Evolutionary conservation across 2,888 invertebrate genomes (phyloP).

Genomic region (Antitype chi): DNA sequence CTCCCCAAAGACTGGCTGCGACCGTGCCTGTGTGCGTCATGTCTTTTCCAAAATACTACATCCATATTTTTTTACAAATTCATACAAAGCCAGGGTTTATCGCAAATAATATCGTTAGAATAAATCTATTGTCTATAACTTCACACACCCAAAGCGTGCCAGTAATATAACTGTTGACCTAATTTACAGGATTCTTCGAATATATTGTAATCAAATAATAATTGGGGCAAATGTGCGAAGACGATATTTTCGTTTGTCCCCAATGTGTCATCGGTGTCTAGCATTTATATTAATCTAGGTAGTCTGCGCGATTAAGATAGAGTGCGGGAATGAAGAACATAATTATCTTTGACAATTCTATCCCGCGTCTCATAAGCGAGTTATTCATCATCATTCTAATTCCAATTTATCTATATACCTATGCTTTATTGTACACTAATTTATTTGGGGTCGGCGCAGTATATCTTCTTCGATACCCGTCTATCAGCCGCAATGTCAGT

Average conservation of each 20-base stretch:
- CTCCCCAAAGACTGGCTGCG: no score
- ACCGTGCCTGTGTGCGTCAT: background rate
- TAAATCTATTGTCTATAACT: background rate
- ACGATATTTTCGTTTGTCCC: conserved; percentile 20
- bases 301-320: background rate
- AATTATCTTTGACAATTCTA: background rate
- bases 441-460: background rate
- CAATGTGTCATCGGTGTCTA: conserved; percentile 20
- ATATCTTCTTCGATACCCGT: background rate
- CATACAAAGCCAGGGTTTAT: background rate
- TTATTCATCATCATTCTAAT: background rate
- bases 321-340: background rate
- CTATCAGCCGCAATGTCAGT: background rate
- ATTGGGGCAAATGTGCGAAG: conserved; percentile 9
- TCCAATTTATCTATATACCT: background rate
- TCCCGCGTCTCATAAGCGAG: background rate
- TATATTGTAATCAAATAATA: conserved; percentile 30
- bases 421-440: no score
- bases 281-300: conserved; percentile 2
- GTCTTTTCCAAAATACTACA: background rate
- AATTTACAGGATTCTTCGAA: conserved; percentile 19
- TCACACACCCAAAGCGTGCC: background rate
- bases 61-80: background rate
- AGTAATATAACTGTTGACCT: conserved; percentile 6
- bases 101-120: background rate